These are phyloP conservation scores for Tokudaia muenninki DNA, from an alignment of 2,797 vertebrate genomes.

Conservation along the genomic window DNA sequence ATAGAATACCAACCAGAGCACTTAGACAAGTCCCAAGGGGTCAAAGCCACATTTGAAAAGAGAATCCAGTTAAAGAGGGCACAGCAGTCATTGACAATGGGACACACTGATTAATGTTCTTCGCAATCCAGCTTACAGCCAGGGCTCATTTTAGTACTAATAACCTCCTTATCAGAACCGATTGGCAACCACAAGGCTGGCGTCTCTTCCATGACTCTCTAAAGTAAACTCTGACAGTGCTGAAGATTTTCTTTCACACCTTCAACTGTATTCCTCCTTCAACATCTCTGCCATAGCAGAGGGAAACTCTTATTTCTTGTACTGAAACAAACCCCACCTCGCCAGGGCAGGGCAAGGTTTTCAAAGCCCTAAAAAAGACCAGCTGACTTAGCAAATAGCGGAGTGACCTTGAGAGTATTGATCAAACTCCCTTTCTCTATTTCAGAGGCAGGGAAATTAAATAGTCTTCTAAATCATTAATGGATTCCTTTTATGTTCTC, in stretches of 20 bases:
- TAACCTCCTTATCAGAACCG: background rate
- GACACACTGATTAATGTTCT: background rate
- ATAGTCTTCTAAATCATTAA: constrained; percentile 96
- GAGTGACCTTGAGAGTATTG: constrained; percentile 95
- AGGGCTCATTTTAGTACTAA: background rate
- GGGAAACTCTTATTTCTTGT: background rate
- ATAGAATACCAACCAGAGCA: background rate
- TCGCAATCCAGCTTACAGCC: constrained; percentile 6
- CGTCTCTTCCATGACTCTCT: background rate
- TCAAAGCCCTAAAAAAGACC: constrained; percentile 68
- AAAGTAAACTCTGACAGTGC: background rate
- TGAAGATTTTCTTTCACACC: background rate
- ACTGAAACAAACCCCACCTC: background rate
- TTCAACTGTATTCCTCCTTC: background rate
- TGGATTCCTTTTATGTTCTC: constrained; percentile 85
- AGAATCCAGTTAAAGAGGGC: constrained; percentile 8
- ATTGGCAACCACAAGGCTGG: background rate
- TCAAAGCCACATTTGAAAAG: constrained; percentile 34
- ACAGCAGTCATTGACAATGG: background rate
- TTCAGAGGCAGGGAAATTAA: constrained; percentile 91
- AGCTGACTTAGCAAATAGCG: constrained; percentile 84
- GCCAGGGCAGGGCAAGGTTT: constrained; percentile 38
- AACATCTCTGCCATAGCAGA: background rate
- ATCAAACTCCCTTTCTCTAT: constrained; percentile 89
- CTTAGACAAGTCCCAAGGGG: background rate